Conservation (phyloP, 2,113 vertebrate genomes). For the Hippocampus mohnikei region DNA sequence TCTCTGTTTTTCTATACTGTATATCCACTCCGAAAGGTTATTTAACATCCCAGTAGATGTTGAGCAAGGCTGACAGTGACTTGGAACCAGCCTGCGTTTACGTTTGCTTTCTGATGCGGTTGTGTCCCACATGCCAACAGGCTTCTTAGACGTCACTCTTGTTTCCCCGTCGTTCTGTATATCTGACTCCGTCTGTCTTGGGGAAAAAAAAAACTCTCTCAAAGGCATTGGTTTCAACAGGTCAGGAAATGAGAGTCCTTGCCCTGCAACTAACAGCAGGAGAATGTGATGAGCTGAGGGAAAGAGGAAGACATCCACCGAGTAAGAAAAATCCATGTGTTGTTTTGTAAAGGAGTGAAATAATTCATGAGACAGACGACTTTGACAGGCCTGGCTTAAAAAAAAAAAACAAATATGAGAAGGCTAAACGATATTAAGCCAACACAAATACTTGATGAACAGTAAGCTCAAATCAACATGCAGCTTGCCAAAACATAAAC, state of each 20-base stretch:
- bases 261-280: constrained; percentile 52
- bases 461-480: constrained; percentile 33
- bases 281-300: constrained; percentile 32
- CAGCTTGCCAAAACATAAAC: constrained; percentile 13
- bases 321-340: constrained; percentile 11
- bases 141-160: constrained; percentile 41
- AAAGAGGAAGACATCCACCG: constrained; percentile 41
- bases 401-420: constrained; percentile 26
- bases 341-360: constrained; percentile 27
- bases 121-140: constrained; percentile 35
- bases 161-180: constrained; percentile 35
- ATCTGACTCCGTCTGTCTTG: constrained; percentile 19
- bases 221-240: constrained; percentile 62
- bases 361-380: constrained; percentile 31
- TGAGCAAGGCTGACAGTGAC: constrained; percentile 79
- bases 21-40: constrained; percentile 84
- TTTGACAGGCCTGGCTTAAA: constrained; percentile 15
- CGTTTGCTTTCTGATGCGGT: constrained; percentile 61
- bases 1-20: constrained; percentile 62
- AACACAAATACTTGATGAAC: constrained; percentile 33
- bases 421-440: constrained; percentile 42
- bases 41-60: constrained; percentile 87
- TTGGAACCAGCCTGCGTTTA: constrained; percentile 70
- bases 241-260: constrained; percentile 71
- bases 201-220: constrained; percentile 5